Evolutionary conservation across 2,113 vertebrate species (phyloP), one percentile per base, ranked within the genome.

Genomic region (Petroica traversi): DNA sequence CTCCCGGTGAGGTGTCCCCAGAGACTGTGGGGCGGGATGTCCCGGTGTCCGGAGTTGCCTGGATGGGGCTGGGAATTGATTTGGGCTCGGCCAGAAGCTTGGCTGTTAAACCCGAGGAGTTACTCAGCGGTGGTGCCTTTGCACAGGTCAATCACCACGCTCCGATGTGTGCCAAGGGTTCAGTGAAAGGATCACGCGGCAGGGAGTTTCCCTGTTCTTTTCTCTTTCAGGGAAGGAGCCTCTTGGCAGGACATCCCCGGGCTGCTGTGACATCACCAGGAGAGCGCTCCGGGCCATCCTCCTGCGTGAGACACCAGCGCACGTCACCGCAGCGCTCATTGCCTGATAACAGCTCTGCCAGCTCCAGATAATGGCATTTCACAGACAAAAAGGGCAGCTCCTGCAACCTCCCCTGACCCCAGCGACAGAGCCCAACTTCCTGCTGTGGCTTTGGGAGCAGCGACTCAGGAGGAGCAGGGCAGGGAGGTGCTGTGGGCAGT

Each of bases 381-480:
- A 38, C 73, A 79, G 66, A 48, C 57, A 88, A 82, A 82, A 75
- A 82, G 66, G 57, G 38, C 61, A 71, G 38, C 49, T 67, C 68
- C 9, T 29, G 22, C 10, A 68, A 18, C 12, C 31, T 73, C 11
- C 2, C 17, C 0, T 57, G 72, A 24, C 52, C 15, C 3, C 31
- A 12, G 3, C 9, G 7, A 22, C 69, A 58, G 62, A 72, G 48
- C 75, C 33, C 15, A 7, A 4, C 52, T 75, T 88, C 91, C 54
- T 59, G 59, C 64, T 66, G 22, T n/a, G 45, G 16, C 41, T 36
- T 52, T 2, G 41, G 29, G 45, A 23, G 4, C 14, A 8, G 33
- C 0, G 0, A 3, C n/a, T 48, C 22, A 0, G 4, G 4, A 13
- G 51, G 54, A 66, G 36, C 55, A 24, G 46, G 8, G 18, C 55